Evolutionary conservation across 2,113 vertebrate species (phyloP), one percentile per base, ranked within the genome.

Genomic region (Albula glossodonta): DNA sequence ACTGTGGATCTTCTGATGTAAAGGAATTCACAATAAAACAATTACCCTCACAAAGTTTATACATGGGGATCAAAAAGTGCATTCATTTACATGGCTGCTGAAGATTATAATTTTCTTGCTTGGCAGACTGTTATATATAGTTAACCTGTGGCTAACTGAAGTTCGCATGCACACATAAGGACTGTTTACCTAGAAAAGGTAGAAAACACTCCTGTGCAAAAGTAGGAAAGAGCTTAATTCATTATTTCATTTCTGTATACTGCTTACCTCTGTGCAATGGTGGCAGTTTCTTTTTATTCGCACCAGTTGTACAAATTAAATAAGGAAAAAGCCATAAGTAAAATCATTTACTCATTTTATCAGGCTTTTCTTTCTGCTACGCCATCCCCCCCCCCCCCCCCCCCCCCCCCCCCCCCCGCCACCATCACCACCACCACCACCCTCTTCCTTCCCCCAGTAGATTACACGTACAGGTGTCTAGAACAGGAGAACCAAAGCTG

Each of bases 381-480:
- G 6, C 17, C 15, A 84, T 19, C 25, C n/a, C 70, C 51, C 12
- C 48, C 15, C 52, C 83, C 53, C 50, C 79, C 49, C 31, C 15
- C 77, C 78, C 25, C n/a, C 11, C n/a, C 22, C 25, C 7, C 81
- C 11, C 52, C 31, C 31, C 31, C 31, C 31, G 31, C 31, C 31
- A 41, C 31, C 31, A 41, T 41, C 31, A 41, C 31, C 31, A 41
- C 31, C 31, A 41, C 31, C 31, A 41, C 31, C 31, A 41, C 77
- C 78, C 25, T 12, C 80, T 79, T 1, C 50, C 31, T 5, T 56
- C 6, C 81, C 63, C 80, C 10, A 53, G 85, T 53, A 77, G 80
- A 82, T 82, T 85, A 84, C 83, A 74, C 10, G 70, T 74, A 85
- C 84, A 85, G 84, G 84, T 80, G 84, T 66, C 25, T 48, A 52